Percentiles rank a stretch among this genome's conserved stretches.
Evolutionary conservation across 2,888 invertebrate species (phyloP).

Genomic region (Acanthosepion pharaonis): DNA sequence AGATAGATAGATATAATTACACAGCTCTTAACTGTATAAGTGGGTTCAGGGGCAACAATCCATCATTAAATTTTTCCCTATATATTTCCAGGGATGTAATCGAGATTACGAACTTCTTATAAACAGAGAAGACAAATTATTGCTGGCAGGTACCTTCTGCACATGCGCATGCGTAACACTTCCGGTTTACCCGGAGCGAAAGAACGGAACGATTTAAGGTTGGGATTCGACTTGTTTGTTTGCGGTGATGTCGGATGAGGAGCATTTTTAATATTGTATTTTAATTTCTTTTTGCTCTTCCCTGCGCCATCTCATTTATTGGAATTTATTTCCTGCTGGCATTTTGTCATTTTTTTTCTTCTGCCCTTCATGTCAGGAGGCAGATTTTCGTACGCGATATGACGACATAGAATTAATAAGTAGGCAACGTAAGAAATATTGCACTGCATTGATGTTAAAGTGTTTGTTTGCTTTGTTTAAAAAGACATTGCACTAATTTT

Average conservation of each 20-base stretch:
- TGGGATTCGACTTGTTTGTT: background rate
- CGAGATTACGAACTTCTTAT: background rate
- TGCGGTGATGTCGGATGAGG: background rate
- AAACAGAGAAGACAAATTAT: background rate
- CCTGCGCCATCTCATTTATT: background rate
- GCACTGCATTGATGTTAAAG: too few species aligned
- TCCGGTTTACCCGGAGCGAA: background rate
- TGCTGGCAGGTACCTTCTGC: background rate
- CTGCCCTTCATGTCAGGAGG: background rate
- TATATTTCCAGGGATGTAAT: background rate
- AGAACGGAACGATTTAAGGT: background rate
- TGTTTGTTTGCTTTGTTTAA: too few species aligned
- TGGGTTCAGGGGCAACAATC: background rate
- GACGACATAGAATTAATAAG: background rate
- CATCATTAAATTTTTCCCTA: background rate
- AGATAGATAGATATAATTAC: background rate
- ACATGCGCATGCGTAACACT: background rate
- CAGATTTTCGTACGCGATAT: background rate
- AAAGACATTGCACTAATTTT: too few species aligned
- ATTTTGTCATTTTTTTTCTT: background rate
- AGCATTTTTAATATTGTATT: background rate
- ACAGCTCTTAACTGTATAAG: background rate
- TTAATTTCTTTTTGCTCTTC: background rate
- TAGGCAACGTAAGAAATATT: background rate
- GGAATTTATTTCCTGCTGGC: background rate